Evolutionary conservation across 2,888 invertebrate genomes (phyloP).

Genomic region (Sphaeridia pumilis): DNA sequence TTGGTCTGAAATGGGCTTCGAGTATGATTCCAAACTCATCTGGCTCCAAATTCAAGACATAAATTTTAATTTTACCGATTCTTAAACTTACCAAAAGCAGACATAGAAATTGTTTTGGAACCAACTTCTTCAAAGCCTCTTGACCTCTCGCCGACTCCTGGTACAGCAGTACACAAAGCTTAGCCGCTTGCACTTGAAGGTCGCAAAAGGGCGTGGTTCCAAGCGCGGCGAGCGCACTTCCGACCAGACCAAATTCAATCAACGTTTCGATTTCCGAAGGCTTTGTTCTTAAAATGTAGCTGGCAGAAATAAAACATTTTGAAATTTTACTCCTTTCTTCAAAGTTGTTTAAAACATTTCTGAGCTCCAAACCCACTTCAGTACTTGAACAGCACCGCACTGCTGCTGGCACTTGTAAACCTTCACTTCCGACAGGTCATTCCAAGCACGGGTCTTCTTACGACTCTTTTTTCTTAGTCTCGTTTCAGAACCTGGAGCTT

Average conservation of each 20-base stretch:
- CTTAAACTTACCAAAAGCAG: slow-evolving; percentile 8
- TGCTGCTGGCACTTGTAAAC: no score
- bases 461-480: neutral
- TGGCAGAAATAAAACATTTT: slow-evolving; percentile 5
- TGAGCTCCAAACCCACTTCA: neutral
- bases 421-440: slow-evolving; percentile 1
- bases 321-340: neutral
- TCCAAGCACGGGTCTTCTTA: neutral
- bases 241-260: slow-evolving; percentile 15
- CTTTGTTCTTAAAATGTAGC: slow-evolving; percentile 25
- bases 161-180: slow-evolving; percentile 9
- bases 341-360: neutral
- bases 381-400: no score
- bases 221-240: slow-evolving; percentile 12
- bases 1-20: slow-evolving; percentile 20
- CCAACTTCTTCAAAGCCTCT: neutral
- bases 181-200: slow-evolving; percentile 11
- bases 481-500: neutral
- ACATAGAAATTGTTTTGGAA: slow-evolving; percentile 12
- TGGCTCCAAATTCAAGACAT: neutral
- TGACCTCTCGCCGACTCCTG: slow-evolving; percentile 10
- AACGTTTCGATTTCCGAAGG: slow-evolving; percentile 18
- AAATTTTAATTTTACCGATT: no score
- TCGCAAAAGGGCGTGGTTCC: slow-evolving; percentile 8
- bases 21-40: neutral